These are phyloP conservation scores for Pelochelys cantorii DNA, from an alignment of 2,797 vertebrate genomes.

Conservation along the genomic window DNA sequence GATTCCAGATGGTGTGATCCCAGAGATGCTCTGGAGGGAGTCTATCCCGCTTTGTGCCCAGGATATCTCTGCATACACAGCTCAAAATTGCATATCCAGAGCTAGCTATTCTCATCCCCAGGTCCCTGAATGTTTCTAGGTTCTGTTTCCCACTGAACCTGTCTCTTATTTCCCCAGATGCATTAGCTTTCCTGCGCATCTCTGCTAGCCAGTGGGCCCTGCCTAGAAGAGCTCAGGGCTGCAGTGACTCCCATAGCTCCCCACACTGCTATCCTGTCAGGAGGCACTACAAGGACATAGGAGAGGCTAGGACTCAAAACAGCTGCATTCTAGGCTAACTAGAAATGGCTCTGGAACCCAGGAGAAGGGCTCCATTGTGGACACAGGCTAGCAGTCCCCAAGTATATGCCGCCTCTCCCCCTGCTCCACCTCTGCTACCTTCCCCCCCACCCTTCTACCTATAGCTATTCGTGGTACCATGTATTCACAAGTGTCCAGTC, in stretches of 20 bases:
- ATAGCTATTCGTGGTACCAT: too few species aligned
- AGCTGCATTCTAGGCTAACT: background rate
- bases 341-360: background rate
- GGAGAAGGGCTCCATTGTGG: background rate
- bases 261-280: background rate
- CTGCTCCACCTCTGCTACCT: constrained; percentile 29
- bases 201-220: background rate
- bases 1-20: rapidly evolving
- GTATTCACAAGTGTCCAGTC: too few species aligned
- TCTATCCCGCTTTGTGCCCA: background rate
- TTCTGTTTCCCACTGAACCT: background rate
- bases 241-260: constrained; percentile 27
- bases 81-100: background rate
- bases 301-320: constrained; percentile 28
- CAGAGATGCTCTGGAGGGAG: rapidly evolving
- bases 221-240: constrained; percentile 36
- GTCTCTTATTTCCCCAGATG: background rate
- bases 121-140: background rate
- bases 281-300: background rate
- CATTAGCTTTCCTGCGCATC: background rate
- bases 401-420: constrained; percentile 8
- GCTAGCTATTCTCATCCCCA: too few species aligned
- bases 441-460: constrained; percentile 38
- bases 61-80: background rate
- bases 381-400: background rate